These are phyloP conservation scores for Catharus minimus DNA, from an alignment of 2,113 vertebrate species.

Conservation along the genomic window DNA sequence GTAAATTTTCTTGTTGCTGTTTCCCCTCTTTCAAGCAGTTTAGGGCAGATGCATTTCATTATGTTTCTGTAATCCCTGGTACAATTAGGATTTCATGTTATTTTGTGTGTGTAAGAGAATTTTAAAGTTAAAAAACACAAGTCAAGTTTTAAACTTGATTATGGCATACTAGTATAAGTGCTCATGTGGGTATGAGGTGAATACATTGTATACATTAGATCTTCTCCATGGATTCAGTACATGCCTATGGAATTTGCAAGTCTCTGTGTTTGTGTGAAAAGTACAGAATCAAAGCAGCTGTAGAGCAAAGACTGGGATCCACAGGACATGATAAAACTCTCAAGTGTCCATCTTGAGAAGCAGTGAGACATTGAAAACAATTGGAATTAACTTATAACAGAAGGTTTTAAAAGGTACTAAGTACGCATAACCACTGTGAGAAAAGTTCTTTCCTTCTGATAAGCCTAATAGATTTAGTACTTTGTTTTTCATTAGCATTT, in stretches of 20 bases:
- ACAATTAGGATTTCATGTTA: background rate
- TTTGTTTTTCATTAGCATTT: slow-evolving; percentile 12
- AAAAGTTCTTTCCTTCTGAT: background rate
- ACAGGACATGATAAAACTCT: background rate
- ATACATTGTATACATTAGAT: background rate
- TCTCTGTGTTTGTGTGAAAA: background rate
- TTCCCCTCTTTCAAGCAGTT: background rate
- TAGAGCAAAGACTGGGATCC: background rate
- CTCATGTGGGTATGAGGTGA: background rate
- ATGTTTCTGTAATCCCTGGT: background rate
- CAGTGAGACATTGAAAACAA: background rate
- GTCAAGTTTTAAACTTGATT: background rate
- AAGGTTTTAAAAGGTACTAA: background rate
- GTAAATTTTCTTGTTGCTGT: background rate
- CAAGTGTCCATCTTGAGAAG: background rate
- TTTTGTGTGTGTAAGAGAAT: background rate
- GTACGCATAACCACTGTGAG: background rate
- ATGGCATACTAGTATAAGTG: background rate
- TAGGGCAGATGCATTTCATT: background rate
- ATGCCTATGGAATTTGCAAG: background rate
- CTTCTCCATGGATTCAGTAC: background rate
- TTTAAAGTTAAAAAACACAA: background rate
- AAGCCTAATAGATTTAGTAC: background rate
- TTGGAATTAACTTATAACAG: background rate
- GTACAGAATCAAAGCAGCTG: background rate